Evolutionary conservation across 2,113 vertebrate genomes (phyloP).

Genomic region (Notechis scutatus): DNA sequence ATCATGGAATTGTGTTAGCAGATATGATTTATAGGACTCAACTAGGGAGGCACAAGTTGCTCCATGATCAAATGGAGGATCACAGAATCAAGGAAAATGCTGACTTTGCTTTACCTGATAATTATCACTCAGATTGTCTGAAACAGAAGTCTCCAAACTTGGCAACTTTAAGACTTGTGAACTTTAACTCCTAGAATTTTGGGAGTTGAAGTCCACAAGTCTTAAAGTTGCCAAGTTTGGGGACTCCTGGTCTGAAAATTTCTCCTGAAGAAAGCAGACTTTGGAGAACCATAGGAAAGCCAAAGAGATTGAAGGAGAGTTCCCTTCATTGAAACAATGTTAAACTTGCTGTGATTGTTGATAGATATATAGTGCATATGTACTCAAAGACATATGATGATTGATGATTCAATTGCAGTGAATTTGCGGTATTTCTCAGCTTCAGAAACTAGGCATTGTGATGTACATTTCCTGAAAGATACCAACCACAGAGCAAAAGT

Average conservation of each 20-base stretch:
- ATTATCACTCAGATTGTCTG: not conserved
- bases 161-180: no score
- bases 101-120: not conserved
- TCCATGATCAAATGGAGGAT: not conserved
- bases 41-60: not conserved
- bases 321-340: not conserved
- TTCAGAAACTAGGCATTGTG: slow-evolving; percentile 36
- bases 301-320: not conserved
- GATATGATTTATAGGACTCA: not conserved
- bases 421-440: slow-evolving; percentile 48
- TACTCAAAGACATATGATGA: not conserved
- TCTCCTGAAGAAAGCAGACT: not conserved
- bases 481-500: slow-evolving; percentile 33
- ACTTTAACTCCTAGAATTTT: no score
- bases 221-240: no score
- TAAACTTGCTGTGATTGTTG: slow-evolving; percentile 26
- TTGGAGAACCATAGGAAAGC: not conserved
- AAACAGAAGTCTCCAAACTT: no score
- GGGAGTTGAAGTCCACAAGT: no score
- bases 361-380: slow-evolving; percentile 31
- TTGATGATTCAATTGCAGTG: slow-evolving; percentile 30
- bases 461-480: slow-evolving; percentile 53
- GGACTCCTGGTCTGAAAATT: not conserved
- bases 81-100: not conserved
- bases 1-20: not conserved